Evolutionary conservation across 2,113 vertebrate species (phyloP).

Genomic region (Podilymbus podiceps): DNA sequence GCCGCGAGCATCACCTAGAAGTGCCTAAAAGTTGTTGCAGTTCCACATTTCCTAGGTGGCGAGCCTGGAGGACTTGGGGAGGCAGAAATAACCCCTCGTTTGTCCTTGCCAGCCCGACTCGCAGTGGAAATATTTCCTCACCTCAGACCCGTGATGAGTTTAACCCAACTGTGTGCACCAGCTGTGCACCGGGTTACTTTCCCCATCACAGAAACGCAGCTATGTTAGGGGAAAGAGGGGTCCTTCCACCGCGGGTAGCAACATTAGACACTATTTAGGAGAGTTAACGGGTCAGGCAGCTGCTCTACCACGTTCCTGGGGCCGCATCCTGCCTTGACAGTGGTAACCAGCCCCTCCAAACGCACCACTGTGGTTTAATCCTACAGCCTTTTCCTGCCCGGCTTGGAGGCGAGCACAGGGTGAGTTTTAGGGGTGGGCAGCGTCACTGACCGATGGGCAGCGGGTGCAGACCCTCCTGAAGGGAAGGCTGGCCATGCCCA

Average conservation of each 20-base stretch:
- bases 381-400: not conserved
- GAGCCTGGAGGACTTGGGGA: not conserved
- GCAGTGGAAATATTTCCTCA: not conserved
- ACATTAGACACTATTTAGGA: not conserved
- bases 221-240: not conserved
- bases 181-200: not conserved
- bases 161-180: not conserved
- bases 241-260: not conserved
- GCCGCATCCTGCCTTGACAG: not conserved
- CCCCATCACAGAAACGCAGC: not conserved
- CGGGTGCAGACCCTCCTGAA: constrained; percentile 32
- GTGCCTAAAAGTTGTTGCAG: not conserved
- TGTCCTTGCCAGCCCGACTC: not conserved
- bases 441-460: constrained; percentile 35
- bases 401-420: not conserved
- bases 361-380: not conserved
- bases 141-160: not conserved
- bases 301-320: rapidly evolving
- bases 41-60: not conserved
- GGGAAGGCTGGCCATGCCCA: constrained; percentile 16
- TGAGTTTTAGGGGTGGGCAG: not conserved
- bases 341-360: not conserved
- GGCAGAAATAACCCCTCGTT: not conserved
- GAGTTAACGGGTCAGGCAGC: not conserved
- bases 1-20: not conserved